phyloP scores from a whole-genome alignment of 1,140 invertebrate species.

The Bombus picipes region DNA sequence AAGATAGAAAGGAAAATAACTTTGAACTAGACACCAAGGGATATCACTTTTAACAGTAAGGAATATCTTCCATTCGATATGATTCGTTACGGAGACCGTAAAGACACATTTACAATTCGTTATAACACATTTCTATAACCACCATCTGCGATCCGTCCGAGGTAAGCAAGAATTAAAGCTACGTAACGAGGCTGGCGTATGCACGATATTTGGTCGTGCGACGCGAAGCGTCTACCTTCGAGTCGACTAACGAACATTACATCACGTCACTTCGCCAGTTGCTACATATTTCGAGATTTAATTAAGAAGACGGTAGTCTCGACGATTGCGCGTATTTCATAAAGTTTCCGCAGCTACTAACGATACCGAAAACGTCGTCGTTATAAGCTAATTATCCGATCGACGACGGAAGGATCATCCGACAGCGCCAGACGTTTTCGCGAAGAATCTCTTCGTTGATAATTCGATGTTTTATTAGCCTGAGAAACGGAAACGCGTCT shows the following conservation, averaged over 20 bases:
- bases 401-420: background rate
- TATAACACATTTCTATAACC: too few species aligned
- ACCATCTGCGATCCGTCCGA: background rate
- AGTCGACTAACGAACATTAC: background rate
- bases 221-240: too few species aligned
- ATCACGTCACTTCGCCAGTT: background rate
- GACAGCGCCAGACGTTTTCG: background rate
- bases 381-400: conserved; percentile 39
- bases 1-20: background rate
- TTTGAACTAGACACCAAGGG: background rate
- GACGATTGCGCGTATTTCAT: background rate
- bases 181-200: background rate
- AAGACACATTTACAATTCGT: background rate
- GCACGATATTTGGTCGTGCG: background rate
- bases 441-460: background rate
- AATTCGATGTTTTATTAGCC: conserved; percentile 30
- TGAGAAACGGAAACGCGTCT: background rate
- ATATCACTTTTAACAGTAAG: background rate
- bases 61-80: background rate
- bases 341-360: conserved; percentile 25
- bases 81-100: background rate
- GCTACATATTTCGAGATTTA: conserved; percentile 38
- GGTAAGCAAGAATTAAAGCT: background rate
- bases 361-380: conserved; percentile 38
- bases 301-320: conserved; percentile 16